Base-by-base conservation (phyloP, 2,888 invertebrate genomes). In the Melolontha melolontha region DNA sequence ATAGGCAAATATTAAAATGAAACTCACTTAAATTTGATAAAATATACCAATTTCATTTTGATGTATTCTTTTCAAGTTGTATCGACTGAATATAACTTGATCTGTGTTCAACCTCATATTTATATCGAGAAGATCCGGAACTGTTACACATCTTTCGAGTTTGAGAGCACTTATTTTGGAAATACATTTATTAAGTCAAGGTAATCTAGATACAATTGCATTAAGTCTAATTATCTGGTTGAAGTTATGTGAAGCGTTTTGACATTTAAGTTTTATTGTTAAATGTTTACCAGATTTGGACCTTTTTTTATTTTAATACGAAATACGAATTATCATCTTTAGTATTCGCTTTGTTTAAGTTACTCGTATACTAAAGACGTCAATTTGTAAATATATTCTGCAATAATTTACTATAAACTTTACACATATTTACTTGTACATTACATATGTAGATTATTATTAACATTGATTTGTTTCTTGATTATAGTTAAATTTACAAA, bases 21-120 rank as follows among this genome's bases (percentile, higher is more conserved):
- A 42, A 10, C 17, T n/a, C 12, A 55, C 11, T 10, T 41, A 47
- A 27, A 39, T n/a, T 14, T 7, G 6, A 57, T 16, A 12, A 44
- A 4, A 47, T 42, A 44, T 63, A 71, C 69, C 66, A 67, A 64
- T 68, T 70, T 68, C 66, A 70, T 71, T 47, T 66, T 68, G 64
- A 42, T 52, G 65, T 17, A 50, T 34, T 17, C 12, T 52, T 40
- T 41, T 22, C 8, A 17, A 51, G 12, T 10, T 42, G 29, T 14
- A 29, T 54, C 42, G 11, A 27, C 8, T 27, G 44, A 65, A 52
- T 52, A 27, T 8, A 22, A 34, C 17, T 29, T 54, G 12, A 34
- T 34, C 27, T 10, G 29, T 10, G 22, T 54, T 47, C 29, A 39
- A 27, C 11, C n/a, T 29, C 47, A 2, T 34, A 34, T 62, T 62